Evolutionary conservation across 2,888 invertebrate species (phyloP), one percentile per base, ranked within the genome.

Genomic region (Scrobipalpa atriplicella): DNA sequence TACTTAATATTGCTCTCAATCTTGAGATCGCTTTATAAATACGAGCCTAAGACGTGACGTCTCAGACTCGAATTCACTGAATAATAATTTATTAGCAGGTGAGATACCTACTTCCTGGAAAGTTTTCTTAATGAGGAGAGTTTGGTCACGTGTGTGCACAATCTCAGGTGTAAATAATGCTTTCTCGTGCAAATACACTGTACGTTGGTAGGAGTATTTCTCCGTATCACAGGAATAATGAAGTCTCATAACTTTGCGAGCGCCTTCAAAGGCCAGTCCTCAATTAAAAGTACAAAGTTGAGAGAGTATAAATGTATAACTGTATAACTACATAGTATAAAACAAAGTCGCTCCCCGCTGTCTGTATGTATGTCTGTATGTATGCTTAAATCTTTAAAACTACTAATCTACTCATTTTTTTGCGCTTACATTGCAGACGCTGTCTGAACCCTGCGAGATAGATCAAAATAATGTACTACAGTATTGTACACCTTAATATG

Each of bases 221-320:
- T 47, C 47, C 47, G 16, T 47, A n/a, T 16, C 47, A 47, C 52
- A 52, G 19, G 52, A 52, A 10, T 18, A 52, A 47, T 47, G 19
- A 19, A 18, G 19, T 52, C 11, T 52, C 52, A 52, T 52, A 52
- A 52, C 8, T 52, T 10, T 19, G 19, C 19, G 1, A 10, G 51
- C 8, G 41, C 41, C 21, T 41, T 62, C 62, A 51, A 68, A 70
- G 60, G 54, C 18, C 21, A 13, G 43, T 52, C 52, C 36, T 41
- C 51, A 62, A 65, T 56, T 62, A 38, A 64, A 66, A 66, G 66
- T 66, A 65, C 66, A 66, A 66, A 62, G 64, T 56, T 62, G n/a
- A 39, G 38, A 64, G 56, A 64, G 43, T 39, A 64, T 68, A 43
- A 54, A 63, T 39, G 64, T 66, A 51, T 68, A n/a, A n/a, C n/a